A percentile compares a stretch with the other conserved stretches of the same genome.
phyloP scores from a whole-genome alignment of 2,888 invertebrate genomes.

The Eilema griseolum region DNA sequence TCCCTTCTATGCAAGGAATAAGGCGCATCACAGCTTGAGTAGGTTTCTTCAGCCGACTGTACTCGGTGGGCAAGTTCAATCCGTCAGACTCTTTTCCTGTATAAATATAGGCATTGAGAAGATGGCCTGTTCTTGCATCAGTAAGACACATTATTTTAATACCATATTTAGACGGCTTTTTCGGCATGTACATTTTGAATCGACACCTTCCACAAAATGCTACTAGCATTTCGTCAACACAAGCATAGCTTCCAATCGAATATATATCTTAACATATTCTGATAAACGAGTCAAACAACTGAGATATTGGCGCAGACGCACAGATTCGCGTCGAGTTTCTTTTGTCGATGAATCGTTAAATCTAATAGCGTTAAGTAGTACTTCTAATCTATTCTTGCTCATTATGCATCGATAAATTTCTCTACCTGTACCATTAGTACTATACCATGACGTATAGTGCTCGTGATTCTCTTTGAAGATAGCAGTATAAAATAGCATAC shows the following conservation, averaged over 20 bases:
- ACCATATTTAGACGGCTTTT: conserved; percentile 37
- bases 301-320: too few relatives aligned
- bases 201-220: conserved; percentile 32
- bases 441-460: not conserved
- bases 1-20: not conserved
- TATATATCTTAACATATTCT: conserved; percentile 3
- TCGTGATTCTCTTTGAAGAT: not conserved
- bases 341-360: not conserved
- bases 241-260: conserved; percentile 21
- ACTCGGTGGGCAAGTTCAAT: not conserved
- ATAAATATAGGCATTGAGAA: conserved; percentile 16
- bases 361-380: not conserved
- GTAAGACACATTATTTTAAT: conserved; percentile 16
- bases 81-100: conserved; percentile 18
- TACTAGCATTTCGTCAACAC: conserved; percentile 18
- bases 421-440: not conserved
- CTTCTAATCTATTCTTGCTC: not conserved
- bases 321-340: not conserved
- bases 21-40: not conserved
- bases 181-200: conserved; percentile 39
- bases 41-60: not conserved
- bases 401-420: not conserved
- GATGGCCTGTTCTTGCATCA: conserved; percentile 7
- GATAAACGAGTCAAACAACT: not conserved
- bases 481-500: not conserved